Evolutionary conservation across 2,797 vertebrate genomes (phyloP).

Genomic region (Gypaetus barbatus): DNA sequence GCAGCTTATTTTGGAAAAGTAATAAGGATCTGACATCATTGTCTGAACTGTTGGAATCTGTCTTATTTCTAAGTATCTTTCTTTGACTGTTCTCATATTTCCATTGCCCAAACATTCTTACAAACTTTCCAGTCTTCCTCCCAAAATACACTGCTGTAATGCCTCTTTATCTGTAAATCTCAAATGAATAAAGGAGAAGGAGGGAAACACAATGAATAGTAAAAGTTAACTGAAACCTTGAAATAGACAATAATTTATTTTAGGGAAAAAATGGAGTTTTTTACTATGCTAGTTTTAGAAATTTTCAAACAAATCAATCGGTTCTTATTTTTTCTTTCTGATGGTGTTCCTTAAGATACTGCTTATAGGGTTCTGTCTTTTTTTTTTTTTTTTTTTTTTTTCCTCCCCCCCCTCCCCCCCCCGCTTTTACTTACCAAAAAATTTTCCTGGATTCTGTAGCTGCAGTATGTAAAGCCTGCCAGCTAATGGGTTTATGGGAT

Average conservation of each 20-base stretch:
- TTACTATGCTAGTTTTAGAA: neutral
- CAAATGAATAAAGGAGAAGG: neutral
- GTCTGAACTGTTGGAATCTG: slow-evolving; percentile 36
- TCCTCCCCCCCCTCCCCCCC: neutral
- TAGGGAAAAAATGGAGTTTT: neutral
- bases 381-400: neutral
- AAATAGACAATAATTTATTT: neutral
- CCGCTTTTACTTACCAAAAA: neutral
- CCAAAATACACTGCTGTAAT: slow-evolving; percentile 2
- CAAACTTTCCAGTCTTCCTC: slow-evolving; percentile 34
- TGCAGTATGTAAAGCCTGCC: neutral
- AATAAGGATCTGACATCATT: slow-evolving; percentile 32
- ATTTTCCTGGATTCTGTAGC: neutral
- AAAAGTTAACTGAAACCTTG: neutral
- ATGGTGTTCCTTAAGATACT: neutral
- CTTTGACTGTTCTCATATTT: slow-evolving; percentile 10
- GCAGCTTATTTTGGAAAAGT: slow-evolving; percentile 14
- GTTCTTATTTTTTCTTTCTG: neutral
- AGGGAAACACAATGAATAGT: neutral
- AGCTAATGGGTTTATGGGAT: neutral
- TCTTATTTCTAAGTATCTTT: slow-evolving; percentile 37
- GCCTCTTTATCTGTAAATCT: neutral
- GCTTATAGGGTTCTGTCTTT: neutral
- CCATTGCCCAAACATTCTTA: neutral
- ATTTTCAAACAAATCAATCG: accelerated